Conservation (phyloP, 2,797 vertebrate genomes). For the Sciurus carolinensis region DNA sequence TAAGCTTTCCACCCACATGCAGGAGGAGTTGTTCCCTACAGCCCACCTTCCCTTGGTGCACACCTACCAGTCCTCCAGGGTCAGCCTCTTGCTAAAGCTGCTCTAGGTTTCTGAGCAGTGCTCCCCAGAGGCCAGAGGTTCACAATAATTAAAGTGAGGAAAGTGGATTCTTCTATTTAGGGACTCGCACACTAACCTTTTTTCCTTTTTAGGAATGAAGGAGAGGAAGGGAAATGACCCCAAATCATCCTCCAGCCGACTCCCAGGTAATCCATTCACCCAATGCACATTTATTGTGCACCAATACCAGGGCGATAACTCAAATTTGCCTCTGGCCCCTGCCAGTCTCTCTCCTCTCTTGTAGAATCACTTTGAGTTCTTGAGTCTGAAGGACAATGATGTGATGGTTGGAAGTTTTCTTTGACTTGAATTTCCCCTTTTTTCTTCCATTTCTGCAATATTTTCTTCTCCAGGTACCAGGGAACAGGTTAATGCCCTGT, state of each 20-base stretch:
- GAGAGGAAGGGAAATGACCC: neutral
- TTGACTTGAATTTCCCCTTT: neutral
- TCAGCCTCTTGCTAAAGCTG: neutral
- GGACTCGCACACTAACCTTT: neutral
- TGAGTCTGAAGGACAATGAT: neutral
- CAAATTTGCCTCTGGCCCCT: neutral
- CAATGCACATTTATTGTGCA: neutral
- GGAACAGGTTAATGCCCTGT: accelerated
- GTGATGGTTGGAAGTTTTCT: neutral
- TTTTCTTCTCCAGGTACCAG: neutral
- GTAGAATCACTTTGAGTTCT: neutral
- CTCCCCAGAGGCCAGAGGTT: neutral
- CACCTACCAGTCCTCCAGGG: accelerated
- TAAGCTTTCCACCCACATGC: neutral
- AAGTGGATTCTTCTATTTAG: neutral
- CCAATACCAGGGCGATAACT: neutral
- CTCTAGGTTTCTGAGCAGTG: neutral
- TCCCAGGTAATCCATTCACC: neutral
- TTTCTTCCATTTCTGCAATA: neutral
- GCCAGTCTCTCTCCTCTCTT: neutral
- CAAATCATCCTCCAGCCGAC: neutral
- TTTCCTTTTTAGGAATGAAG: neutral
- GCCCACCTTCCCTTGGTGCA: neutral
- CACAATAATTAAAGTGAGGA: neutral
- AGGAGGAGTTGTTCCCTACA: neutral